Conservation (phyloP, 2,797 vertebrate genomes). For the Discoglossus pictus region DNA sequence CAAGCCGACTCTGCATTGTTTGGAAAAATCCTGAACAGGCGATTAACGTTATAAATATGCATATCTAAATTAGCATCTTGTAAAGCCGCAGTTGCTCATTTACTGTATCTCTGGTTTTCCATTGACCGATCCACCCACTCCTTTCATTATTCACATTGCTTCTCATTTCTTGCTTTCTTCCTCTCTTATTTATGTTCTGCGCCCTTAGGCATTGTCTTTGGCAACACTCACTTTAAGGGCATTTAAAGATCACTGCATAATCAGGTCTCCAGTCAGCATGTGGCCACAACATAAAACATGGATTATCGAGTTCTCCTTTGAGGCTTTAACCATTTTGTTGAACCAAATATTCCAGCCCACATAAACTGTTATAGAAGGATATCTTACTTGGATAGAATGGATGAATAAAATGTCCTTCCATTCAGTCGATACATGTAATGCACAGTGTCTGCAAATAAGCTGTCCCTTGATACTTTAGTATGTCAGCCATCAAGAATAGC, state of each 20-base stretch:
- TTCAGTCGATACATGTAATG: too few species aligned
- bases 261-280: not conserved
- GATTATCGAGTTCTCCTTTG: not conserved
- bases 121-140: constrained; percentile 34
- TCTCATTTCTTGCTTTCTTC: constrained; percentile 14
- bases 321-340: not conserved
- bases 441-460: too few species aligned
- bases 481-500: too few species aligned
- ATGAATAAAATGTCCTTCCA: too few species aligned
- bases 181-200: constrained; percentile 1
- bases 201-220: constrained; percentile 30
- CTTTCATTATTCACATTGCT: constrained; percentile 41
- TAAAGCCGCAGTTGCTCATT: constrained; percentile 47
- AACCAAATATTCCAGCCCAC: not conserved
- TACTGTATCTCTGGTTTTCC: constrained; percentile 40
- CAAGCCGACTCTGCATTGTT: constrained; percentile 49
- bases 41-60: constrained; percentile 53
- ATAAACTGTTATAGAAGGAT: too few species aligned
- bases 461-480: too few species aligned
- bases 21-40: constrained; percentile 49
- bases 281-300: not conserved
- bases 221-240: constrained; percentile 7
- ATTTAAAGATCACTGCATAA: constrained; percentile 15
- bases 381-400: too few species aligned
- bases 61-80: constrained; percentile 54